Conservation (phyloP, 2,797 vertebrate genomes). For the Dromococcyx pavoninus region DNA sequence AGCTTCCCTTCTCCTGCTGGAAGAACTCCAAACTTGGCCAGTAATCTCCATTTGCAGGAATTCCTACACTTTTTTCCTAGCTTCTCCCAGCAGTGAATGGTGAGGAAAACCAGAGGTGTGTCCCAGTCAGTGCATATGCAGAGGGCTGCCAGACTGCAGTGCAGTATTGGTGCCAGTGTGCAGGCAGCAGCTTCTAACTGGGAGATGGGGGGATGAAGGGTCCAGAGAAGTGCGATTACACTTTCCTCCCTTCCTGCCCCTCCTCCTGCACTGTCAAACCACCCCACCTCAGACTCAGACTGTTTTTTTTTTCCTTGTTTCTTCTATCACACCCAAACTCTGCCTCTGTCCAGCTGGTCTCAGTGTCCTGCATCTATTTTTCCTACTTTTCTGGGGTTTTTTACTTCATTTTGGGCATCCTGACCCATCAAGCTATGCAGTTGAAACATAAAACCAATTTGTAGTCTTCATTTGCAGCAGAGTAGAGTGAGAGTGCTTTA, state of each 20-base stretch:
- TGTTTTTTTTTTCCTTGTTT: neutral
- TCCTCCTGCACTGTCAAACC: neutral
- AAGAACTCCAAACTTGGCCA: neutral
- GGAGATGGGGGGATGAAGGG: neutral
- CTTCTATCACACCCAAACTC: accelerated
- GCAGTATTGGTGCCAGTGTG: neutral
- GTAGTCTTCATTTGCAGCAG: neutral
- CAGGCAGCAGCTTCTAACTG: neutral
- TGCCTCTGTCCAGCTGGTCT: neutral
- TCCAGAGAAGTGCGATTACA: neutral
- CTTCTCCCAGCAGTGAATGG: neutral
- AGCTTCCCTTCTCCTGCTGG: neutral
- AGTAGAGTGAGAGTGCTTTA: neutral
- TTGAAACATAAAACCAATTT: neutral
- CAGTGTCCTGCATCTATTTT: neutral
- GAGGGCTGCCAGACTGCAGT: neutral
- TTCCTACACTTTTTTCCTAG: neutral
- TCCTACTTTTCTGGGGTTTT: neutral
- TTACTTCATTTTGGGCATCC: neutral
- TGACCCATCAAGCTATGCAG: neutral
- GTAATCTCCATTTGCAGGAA: neutral
- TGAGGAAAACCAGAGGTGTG: neutral
- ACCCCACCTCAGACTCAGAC: neutral
- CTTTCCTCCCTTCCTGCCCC: neutral
- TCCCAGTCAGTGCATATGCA: neutral